Percentiles rank a stretch among this genome's conserved stretches.
These are phyloP conservation scores for Aphis gossypii DNA, from an alignment of 1,140 invertebrate genomes.

Conservation along the genomic window DNA sequence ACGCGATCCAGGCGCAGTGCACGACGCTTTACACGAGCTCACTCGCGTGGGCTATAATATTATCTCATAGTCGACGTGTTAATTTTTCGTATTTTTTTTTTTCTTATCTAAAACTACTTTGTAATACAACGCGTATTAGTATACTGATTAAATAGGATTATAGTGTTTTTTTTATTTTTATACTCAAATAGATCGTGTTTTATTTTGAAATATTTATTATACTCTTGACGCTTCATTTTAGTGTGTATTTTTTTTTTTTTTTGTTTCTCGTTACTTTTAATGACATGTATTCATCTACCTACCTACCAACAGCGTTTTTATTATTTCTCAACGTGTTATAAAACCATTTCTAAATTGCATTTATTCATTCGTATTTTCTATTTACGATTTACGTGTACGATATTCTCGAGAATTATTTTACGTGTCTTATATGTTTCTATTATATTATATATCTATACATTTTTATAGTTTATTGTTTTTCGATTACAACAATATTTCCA, in stretches of 20 bases:
- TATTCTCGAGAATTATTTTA: background rate
- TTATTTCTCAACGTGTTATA: conserved; percentile 7
- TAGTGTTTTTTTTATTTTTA: background rate
- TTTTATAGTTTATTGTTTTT: background rate
- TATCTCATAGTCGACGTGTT: background rate
- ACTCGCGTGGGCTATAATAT: background rate
- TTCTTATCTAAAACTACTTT: background rate
- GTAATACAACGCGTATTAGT: background rate
- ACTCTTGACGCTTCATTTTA: background rate
- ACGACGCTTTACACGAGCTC: background rate
- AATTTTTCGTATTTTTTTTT: background rate
- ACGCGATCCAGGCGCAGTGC: background rate
- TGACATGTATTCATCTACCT: background rate
- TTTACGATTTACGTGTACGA: background rate
- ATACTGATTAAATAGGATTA: background rate
- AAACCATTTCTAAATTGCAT: background rate
- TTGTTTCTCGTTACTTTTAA: background rate
- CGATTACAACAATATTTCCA: background rate
- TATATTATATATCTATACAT: background rate
- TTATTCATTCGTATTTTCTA: background rate
- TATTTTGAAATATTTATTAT: background rate
- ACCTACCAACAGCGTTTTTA: background rate
- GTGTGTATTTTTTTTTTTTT: background rate
- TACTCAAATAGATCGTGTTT: background rate
- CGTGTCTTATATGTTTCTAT: background rate